phyloP scores from a whole-genome alignment of 2,888 invertebrate genomes.

The Drosophila limbata region DNA sequence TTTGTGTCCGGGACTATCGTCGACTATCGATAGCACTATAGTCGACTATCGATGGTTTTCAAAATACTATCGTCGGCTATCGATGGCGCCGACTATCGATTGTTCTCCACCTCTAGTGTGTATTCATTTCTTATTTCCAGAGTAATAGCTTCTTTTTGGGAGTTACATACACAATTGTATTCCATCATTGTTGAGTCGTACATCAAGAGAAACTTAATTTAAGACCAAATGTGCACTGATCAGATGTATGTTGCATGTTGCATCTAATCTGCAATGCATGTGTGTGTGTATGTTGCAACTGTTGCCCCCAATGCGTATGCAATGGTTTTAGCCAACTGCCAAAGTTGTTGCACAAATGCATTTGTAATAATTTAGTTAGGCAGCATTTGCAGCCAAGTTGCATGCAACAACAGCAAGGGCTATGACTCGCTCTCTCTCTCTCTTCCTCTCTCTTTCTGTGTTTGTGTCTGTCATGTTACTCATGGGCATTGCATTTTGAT shows the following conservation, averaged over 20 bases:
- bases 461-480: not conserved
- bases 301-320: constrained; percentile 15
- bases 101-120: no score
- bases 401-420: constrained; percentile 10
- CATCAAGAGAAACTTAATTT: constrained; percentile 25
- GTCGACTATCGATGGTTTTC: no score
- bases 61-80: no score
- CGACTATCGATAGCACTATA: no score
- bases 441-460: not conserved
- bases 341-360: constrained; percentile 61
- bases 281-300: constrained; percentile 11
- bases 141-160: constrained; percentile 1
- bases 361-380: constrained; percentile 64
- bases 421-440: not conserved
- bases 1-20: no score
- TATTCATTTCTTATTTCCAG: not conserved
- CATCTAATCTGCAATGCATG: not conserved
- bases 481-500: constrained; percentile 20
- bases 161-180: constrained; percentile 49
- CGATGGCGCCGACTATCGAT: no score
- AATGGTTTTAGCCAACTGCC: constrained; percentile 53
- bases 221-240: constrained; percentile 48
- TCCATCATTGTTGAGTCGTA: constrained; percentile 55
- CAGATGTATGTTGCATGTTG: constrained; percentile 10
- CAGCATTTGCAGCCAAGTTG: constrained; percentile 27